phyloP scores from a whole-genome alignment of 2,888 invertebrate genomes.

The Habroteleia sp. region DNA sequence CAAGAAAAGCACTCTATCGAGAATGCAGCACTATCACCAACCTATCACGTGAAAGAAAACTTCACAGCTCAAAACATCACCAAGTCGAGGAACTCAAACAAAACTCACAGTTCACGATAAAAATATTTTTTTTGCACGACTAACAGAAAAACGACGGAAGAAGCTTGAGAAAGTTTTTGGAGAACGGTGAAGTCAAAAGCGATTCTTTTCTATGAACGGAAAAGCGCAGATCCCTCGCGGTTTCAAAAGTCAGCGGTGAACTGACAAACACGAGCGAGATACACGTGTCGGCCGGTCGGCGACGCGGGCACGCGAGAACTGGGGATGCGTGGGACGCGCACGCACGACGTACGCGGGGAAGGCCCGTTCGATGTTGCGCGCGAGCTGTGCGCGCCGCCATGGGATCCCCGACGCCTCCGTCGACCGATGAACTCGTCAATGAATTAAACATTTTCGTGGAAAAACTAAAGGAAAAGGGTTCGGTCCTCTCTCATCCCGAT shows the following conservation, averaged over 20 bases:
- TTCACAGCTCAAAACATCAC: constrained; percentile 40
- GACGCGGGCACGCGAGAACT: constrained; percentile 57
- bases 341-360: constrained; percentile 47
- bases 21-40: constrained; percentile 32
- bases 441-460: constrained; percentile 37
- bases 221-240: constrained; percentile 41
- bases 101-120: constrained; percentile 18
- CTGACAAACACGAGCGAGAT: constrained; percentile 39
- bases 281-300: constrained; percentile 48
- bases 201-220: constrained; percentile 41
- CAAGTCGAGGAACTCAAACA: constrained; percentile 10
- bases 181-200: background rate
- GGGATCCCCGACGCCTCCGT: constrained; percentile 40
- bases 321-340: constrained; percentile 57
- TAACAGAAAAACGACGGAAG: background rate
- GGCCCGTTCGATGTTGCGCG: constrained; percentile 49
- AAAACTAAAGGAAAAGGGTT: constrained; percentile 12
- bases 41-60: constrained; percentile 35
- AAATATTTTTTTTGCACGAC: background rate
- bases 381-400: constrained; percentile 45
- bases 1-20: no score
- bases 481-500: constrained; percentile 8
- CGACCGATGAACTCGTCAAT: constrained; percentile 57
- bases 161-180: no score
- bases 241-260: constrained; percentile 46